Conservation (phyloP, 2,113 vertebrate genomes). For the Piprites chloris region DNA sequence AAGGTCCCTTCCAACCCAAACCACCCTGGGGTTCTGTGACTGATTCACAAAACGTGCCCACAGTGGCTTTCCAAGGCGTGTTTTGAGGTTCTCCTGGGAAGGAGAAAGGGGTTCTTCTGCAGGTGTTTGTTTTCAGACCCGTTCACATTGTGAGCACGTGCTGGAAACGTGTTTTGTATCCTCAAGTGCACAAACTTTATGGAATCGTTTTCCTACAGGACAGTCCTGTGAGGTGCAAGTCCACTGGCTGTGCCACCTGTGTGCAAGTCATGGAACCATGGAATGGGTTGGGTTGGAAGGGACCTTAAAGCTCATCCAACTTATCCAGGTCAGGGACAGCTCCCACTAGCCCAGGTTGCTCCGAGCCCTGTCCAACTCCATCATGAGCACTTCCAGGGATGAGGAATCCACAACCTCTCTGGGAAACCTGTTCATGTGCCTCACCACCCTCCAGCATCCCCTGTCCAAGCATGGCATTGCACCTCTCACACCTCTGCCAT, state of each 20-base stretch:
- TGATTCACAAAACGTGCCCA: background rate
- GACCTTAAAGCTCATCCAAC: background rate
- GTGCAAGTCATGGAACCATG: background rate
- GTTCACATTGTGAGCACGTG: background rate
- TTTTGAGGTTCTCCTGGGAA: background rate
- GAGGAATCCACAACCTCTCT: background rate
- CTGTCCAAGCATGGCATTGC: background rate
- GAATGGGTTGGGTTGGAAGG: background rate
- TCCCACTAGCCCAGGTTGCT: background rate
- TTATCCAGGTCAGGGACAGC: background rate
- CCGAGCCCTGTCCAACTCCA: background rate
- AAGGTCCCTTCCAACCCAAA: background rate
- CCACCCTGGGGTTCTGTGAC: background rate
- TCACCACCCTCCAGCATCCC: background rate
- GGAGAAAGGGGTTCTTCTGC: background rate
- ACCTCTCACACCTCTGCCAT: background rate
- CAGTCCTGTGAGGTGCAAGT: rapidly evolving
- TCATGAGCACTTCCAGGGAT: background rate
- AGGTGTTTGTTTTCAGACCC: background rate
- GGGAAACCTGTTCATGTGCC: background rate
- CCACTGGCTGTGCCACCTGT: background rate
- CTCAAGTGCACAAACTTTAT: background rate
- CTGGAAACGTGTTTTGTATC: background rate
- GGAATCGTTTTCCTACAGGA: background rate
- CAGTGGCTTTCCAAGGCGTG: background rate